Evolutionary conservation across 2,113 vertebrate genomes (phyloP).

Genomic region (Cyrtonyx montezumae): DNA sequence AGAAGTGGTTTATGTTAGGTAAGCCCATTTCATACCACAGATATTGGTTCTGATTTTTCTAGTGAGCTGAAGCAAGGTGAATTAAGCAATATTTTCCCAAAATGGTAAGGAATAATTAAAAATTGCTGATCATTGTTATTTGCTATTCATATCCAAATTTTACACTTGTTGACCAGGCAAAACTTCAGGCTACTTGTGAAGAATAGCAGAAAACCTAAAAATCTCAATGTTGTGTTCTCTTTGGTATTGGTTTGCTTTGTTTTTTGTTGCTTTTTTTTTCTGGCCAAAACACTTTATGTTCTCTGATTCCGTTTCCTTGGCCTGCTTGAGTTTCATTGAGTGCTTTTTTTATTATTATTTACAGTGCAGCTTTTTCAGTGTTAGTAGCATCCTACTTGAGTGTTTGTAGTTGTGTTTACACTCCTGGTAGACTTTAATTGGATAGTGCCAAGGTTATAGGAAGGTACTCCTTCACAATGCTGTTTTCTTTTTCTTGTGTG

Average conservation of each 20-base stretch:
- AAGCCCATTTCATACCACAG: neutral
- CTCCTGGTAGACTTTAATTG: no score
- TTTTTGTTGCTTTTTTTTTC: neutral
- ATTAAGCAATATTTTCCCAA: neutral
- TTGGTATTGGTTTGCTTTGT: neutral
- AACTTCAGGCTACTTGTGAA: neutral
- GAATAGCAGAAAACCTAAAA: neutral
- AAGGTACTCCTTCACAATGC: neutral
- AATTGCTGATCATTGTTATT: no score
- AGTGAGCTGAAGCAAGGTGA: neutral
- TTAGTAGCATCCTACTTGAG: neutral
- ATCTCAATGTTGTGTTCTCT: neutral
- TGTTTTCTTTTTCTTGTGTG: neutral
- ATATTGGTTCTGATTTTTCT: neutral
- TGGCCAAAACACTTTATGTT: neutral
- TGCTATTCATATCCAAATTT: neutral
- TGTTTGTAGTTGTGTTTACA: neutral
- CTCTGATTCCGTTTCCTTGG: neutral
- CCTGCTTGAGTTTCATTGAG: neutral
- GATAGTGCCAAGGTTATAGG: neutral
- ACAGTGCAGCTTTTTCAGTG: neutral
- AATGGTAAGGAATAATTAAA: neutral
- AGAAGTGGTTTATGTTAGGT: neutral
- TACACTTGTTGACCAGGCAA: neutral
- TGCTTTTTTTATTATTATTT: neutral